phyloP scores from a whole-genome alignment of 1,140 invertebrate genomes.

The Lerema accius region DNA sequence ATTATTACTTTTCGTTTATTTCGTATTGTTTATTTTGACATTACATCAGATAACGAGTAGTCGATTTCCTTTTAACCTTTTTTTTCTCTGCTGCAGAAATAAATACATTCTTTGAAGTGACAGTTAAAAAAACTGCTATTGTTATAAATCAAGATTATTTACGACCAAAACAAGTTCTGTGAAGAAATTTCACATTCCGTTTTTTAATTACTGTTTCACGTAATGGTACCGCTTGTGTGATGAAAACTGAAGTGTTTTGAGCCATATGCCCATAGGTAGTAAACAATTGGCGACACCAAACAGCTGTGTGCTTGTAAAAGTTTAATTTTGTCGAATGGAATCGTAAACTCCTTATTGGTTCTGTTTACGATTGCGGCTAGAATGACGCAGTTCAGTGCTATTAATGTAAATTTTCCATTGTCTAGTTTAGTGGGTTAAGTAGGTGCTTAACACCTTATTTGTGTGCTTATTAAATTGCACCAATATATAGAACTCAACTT shows the following conservation, averaged over 20 bases:
- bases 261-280: conserved; percentile 37
- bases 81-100: too few species aligned
- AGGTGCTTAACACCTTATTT: neutral
- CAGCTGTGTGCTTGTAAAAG: conserved; percentile 69
- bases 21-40: too few species aligned
- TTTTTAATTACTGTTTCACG: conserved; percentile 22
- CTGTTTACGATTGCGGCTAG: conserved; percentile 66
- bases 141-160: too few species aligned
- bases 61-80: too few species aligned
- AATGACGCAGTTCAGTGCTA: conserved; percentile 49
- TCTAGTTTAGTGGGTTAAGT: neutral
- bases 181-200: too few species aligned
- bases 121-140: too few species aligned
- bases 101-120: neutral
- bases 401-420: conserved; percentile 32
- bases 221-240: conserved; percentile 12
- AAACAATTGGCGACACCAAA: conserved; percentile 54
- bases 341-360: conserved; percentile 73
- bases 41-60: too few species aligned
- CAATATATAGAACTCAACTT: neutral
- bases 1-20: too few species aligned
- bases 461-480: neutral
- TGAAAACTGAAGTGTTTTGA: conserved; percentile 12
- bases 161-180: too few species aligned
- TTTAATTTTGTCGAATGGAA: conserved; percentile 74